Percentiles rank a stretch among this genome's conserved stretches.
phyloP scores from a whole-genome alignment of 35 echinoderm and acorn worm species.

The Acanthaster planci region DNA sequence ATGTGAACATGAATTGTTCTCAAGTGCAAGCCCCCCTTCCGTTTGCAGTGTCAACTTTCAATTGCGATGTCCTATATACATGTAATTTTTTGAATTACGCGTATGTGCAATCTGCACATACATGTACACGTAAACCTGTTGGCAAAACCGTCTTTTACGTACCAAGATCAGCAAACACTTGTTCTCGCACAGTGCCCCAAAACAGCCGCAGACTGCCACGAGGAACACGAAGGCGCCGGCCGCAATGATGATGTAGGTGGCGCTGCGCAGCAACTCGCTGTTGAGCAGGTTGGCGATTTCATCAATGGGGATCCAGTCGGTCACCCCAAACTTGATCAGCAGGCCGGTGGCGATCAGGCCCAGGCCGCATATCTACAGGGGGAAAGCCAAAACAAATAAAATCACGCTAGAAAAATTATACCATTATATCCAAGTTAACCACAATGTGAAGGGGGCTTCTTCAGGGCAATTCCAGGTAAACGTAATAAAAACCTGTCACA shows the following conservation, averaged over 20 bases:
- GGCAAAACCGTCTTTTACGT: neutral
- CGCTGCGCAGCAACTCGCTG: conserved; percentile 44
- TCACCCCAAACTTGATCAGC: conserved; percentile 25
- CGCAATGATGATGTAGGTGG: conserved; percentile 53
- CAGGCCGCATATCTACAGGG: conserved; percentile 47
- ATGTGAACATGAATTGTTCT: too few relatives aligned
- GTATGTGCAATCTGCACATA: too few relatives aligned
- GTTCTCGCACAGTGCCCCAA: conserved; percentile 46
- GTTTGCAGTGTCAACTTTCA: too few relatives aligned
- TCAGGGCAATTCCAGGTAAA: too few relatives aligned
- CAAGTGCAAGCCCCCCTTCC: too few relatives aligned
- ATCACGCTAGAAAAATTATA: neutral
- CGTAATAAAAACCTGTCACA: too few relatives aligned
- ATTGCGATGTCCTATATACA: too few relatives aligned
- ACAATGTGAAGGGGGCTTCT: too few relatives aligned
- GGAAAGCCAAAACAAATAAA: neutral
- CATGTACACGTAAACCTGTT: too few relatives aligned
- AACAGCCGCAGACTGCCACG: conserved; percentile 45
- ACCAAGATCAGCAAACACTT: conserved; percentile 54
- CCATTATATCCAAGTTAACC: neutral
- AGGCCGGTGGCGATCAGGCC: conserved; percentile 46
- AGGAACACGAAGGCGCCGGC: conserved; percentile 51
- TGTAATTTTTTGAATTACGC: too few relatives aligned
- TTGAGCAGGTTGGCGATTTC: conserved; percentile 31
- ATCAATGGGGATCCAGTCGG: conserved; percentile 46